Conservation (phyloP, 2,888 invertebrate species). For the Oscheius sp. region DNA sequence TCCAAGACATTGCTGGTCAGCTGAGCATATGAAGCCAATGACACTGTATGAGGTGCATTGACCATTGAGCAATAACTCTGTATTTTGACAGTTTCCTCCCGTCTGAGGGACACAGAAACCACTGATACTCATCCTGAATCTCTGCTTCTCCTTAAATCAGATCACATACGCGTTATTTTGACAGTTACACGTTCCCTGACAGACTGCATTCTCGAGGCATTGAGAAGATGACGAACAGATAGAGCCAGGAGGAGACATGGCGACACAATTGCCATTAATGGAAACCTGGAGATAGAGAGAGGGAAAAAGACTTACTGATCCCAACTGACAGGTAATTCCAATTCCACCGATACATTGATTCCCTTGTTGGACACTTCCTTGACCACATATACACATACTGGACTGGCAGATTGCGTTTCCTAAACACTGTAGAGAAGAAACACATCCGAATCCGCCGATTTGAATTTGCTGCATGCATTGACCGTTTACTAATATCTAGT, state of each 20-base stretch:
- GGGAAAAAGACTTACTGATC: background rate
- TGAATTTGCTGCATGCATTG: slow-evolving; percentile 12
- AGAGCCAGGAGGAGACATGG: background rate
- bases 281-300: background rate
- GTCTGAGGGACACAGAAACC: slow-evolving; percentile 13
- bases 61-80: slow-evolving; percentile 1
- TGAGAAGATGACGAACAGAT: background rate
- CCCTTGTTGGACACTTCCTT: background rate
- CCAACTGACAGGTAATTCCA: background rate
- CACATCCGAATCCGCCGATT: background rate
- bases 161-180: slow-evolving; percentile 1
- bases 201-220: slow-evolving; percentile 7
- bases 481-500: slow-evolving; percentile 5
- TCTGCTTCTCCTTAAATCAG: background rate
- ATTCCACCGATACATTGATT: slow-evolving; percentile 1
- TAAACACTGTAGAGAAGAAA: slow-evolving; percentile 9
- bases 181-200: background rate
- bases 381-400: slow-evolving; percentile 13
- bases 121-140: background rate
- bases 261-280: background rate
- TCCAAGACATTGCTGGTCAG: slow-evolving; percentile 10
- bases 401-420: slow-evolving; percentile 11
- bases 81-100: slow-evolving; percentile 2
- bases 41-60: background rate
- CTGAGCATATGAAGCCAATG: background rate